These are phyloP conservation scores for Cyaniris semiargus DNA, from an alignment of 2,888 invertebrate genomes.

Conservation along the genomic window DNA sequence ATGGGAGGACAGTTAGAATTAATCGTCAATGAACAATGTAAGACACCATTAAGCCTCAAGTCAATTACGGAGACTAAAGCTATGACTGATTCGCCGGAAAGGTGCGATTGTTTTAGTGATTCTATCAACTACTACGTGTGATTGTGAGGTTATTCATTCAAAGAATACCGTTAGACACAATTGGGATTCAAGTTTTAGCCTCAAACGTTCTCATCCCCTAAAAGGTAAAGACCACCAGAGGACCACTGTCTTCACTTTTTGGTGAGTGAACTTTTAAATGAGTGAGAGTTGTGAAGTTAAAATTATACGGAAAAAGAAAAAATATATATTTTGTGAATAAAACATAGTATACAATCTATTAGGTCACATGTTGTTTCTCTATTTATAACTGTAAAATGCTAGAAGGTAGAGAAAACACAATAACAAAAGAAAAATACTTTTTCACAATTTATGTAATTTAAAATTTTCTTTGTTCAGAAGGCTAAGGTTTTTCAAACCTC, in stretches of 20 bases:
- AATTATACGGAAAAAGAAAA: no score
- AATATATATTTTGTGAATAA: no score
- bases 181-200: no score
- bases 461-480: constrained; percentile 17
- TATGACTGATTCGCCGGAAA: constrained; percentile 14
- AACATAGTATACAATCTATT: no score
- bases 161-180: not conserved
- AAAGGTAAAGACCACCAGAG: no score
- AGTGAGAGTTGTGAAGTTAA: no score
- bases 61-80: constrained; percentile 18
- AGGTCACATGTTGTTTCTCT: no score
- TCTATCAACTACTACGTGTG: not conserved
- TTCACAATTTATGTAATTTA: not conserved
- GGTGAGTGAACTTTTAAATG: no score
- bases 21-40: constrained; percentile 16
- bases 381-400: no score
- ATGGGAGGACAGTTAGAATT: not conserved
- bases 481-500: not conserved
- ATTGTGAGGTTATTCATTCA: not conserved
- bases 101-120: constrained; percentile 13
- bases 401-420: no score
- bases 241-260: no score
- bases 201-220: no score
- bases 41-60: not conserved
- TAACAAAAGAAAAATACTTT: not conserved